phyloP scores from a whole-genome alignment of 2,797 vertebrate genomes.

The Aeoliscus strigatus region DNA sequence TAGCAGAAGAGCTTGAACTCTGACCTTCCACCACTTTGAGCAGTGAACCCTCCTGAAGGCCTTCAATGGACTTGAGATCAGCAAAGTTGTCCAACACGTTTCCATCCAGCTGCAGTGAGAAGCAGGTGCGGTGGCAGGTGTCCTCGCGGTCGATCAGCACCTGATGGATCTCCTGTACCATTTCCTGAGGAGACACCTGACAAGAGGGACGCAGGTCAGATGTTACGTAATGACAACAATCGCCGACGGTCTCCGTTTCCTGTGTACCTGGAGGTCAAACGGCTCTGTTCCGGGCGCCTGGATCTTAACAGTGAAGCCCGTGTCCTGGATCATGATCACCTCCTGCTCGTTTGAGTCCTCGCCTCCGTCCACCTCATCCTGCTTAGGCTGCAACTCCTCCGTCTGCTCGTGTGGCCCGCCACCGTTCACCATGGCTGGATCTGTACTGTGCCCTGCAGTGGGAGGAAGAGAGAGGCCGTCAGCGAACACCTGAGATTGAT shows the following conservation, averaged over 20 bases:
- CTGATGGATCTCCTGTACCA: constrained; percentile 99
- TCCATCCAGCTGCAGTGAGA: constrained; percentile 95
- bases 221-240: neutral
- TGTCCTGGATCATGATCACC: constrained; percentile 99
- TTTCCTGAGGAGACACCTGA: constrained; percentile 98
- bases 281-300: constrained; percentile 91
- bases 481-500: neutral
- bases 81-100: constrained; percentile 98
- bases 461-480: neutral
- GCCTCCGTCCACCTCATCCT: constrained; percentile 77
- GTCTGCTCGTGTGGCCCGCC: constrained; percentile 73
- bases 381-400: constrained; percentile 73
- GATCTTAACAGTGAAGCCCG: constrained; percentile 96
- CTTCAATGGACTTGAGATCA: constrained; percentile 96
- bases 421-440: constrained; percentile 87
- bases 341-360: constrained; percentile 94
- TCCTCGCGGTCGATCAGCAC: constrained; percentile 98
- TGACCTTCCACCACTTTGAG: constrained; percentile 97
- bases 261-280: constrained; percentile 89
- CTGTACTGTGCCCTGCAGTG: constrained; percentile 74
- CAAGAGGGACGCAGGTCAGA: neutral
- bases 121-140: constrained; percentile 97
- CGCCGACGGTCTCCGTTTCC: too few relatives aligned
- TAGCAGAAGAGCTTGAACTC: constrained; percentile 3
- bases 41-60: constrained; percentile 91